These are phyloP conservation scores for Trichogramma pretiosum DNA, from an alignment of 1,140 invertebrate genomes.

Conservation along the genomic window DNA sequence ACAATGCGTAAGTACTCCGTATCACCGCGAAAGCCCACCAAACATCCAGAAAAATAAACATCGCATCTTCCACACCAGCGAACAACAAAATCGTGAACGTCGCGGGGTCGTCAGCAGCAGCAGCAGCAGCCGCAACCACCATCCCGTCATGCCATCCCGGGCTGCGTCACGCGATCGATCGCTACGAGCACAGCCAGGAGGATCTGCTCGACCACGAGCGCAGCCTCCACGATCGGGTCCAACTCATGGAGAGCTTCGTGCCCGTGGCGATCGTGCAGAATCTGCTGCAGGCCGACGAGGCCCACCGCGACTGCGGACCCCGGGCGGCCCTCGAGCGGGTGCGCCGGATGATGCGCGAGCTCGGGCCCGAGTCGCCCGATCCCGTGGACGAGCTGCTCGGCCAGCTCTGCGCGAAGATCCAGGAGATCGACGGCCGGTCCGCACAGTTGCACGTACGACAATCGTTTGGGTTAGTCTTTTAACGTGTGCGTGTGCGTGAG, in stretches of 20 bases:
- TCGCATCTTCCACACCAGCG: too few relatives aligned
- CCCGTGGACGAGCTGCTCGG: conserved; percentile 28
- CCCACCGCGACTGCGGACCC: too few relatives aligned
- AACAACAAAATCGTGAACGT: too few relatives aligned
- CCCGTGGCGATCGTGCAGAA: conserved; percentile 32
- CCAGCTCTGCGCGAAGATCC: conserved; percentile 19
- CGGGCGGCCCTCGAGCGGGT: background rate
- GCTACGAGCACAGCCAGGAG: conserved; percentile 24
- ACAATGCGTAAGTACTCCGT: too few relatives aligned
- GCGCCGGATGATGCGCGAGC: conserved; percentile 28
- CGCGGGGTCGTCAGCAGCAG: too few relatives aligned
- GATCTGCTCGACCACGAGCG: conserved; percentile 26
- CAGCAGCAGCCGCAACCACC: too few relatives aligned
- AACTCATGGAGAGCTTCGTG: conserved; percentile 34
- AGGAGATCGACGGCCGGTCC: conserved; percentile 27
- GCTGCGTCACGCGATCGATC: background rate
- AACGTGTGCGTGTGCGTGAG: conserved; percentile 1
- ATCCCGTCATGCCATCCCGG: too few relatives aligned
- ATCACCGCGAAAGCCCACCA: too few relatives aligned
- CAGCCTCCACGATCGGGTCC: conserved; percentile 28
- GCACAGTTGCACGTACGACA: conserved; percentile 38
- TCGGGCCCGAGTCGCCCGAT: conserved; percentile 24
- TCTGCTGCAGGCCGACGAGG: conserved; percentile 19
- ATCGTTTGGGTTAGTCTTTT: conserved; percentile 27
- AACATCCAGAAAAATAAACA: too few relatives aligned